Percentiles rank a stretch among this genome's conserved stretches.
Evolutionary conservation across 2,113 vertebrate genomes (phyloP).

Genomic region (Opisthocomus hoazin): DNA sequence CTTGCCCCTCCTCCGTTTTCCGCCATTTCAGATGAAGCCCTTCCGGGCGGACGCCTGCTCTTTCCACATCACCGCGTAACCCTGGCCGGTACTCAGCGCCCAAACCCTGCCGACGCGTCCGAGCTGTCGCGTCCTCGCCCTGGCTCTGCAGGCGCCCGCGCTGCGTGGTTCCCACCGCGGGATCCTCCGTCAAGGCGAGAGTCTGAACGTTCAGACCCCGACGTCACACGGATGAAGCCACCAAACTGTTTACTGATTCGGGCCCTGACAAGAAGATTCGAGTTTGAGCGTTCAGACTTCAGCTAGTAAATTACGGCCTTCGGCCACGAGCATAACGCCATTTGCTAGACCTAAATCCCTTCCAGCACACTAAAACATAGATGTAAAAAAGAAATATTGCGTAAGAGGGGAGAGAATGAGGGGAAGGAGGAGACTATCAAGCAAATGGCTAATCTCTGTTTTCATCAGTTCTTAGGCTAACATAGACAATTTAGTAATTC

Average conservation of each 20-base stretch:
- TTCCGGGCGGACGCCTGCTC: not conserved
- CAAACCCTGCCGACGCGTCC: not conserved
- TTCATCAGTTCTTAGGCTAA: not conserved
- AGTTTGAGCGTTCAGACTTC: not conserved
- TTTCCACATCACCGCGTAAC: not conserved
- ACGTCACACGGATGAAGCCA: not conserved
- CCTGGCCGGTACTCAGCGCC: not conserved
- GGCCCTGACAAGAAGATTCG: not conserved
- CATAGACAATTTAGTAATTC: not conserved
- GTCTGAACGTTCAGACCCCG: not conserved
- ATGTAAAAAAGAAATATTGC: not conserved
- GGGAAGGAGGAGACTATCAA: not conserved
- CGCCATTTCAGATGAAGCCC: not conserved
- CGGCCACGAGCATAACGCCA: accelerated
- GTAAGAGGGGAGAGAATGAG: not conserved
- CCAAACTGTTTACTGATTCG: not conserved
- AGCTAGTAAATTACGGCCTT: not conserved
- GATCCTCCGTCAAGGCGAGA: not conserved
- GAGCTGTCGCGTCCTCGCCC: not conserved
- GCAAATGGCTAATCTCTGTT: not conserved
- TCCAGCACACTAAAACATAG: not conserved
- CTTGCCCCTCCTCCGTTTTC: not conserved
- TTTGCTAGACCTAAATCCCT: not conserved
- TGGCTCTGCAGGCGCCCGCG: accelerated
- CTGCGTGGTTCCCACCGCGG: not conserved